These are phyloP conservation scores for Nemotelus pantherinus DNA, from an alignment of 2,888 invertebrate genomes.

Conservation along the genomic window DNA sequence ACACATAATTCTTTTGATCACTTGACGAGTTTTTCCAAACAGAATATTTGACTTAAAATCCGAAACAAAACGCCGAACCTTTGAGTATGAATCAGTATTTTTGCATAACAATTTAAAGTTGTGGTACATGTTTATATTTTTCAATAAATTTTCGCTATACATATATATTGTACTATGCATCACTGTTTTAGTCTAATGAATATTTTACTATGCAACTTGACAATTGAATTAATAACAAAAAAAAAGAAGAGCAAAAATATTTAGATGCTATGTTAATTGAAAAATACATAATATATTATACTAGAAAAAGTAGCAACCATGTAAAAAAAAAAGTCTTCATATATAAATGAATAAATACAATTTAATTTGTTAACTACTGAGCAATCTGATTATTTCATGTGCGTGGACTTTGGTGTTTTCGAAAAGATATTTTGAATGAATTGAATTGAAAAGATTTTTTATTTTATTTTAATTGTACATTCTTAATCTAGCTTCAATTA, in stretches of 20 bases:
- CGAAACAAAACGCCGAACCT: too few relatives aligned
- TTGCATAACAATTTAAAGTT: slow-evolving; percentile 25
- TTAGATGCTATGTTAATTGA: slow-evolving; percentile 15
- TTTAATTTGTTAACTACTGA: slow-evolving; percentile 44
- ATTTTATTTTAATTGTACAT: too few relatives aligned
- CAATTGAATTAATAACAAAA: background rate
- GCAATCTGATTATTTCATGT: slow-evolving; percentile 20
- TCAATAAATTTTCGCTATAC: slow-evolving; percentile 25
- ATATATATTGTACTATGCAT: slow-evolving; percentile 20
- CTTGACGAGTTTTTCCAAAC: too few relatives aligned
- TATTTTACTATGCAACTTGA: slow-evolving; percentile 40
- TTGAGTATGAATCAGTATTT: background rate
- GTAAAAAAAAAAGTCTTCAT: slow-evolving; percentile 29
- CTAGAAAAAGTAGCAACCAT: slow-evolving; percentile 29
- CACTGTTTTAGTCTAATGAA: slow-evolving; percentile 29
- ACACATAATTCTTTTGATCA: too few relatives aligned
- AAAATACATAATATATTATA: slow-evolving; percentile 23
- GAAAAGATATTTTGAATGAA: too few relatives aligned
- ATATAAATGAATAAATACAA: slow-evolving; percentile 38
- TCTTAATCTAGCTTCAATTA: too few relatives aligned
- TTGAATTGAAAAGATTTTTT: too few relatives aligned
- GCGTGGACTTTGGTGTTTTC: background rate
- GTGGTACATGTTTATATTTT: slow-evolving; percentile 41
- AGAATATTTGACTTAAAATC: too few relatives aligned
- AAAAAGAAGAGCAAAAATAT: slow-evolving; percentile 14